Evolutionary conservation across 1,140 invertebrate species (phyloP).

Genomic region (Thereuonema tuberculata): DNA sequence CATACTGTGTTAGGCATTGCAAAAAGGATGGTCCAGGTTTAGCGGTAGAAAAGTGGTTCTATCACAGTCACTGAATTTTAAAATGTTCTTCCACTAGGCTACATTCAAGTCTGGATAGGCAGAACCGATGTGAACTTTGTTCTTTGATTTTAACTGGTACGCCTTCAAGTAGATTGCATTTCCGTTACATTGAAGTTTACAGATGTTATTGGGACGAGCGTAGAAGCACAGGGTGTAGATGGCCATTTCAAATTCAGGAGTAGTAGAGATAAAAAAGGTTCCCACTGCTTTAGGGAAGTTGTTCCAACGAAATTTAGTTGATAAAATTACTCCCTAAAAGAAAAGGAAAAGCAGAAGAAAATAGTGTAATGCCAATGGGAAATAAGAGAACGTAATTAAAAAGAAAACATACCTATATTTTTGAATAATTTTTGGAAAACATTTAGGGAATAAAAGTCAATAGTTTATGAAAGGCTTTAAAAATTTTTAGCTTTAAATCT

Average conservation of each 20-base stretch:
- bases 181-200: constrained; percentile 52
- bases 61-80: no score
- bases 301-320: not conserved
- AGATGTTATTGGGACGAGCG: constrained; percentile 50
- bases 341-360: constrained; percentile 20
- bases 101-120: not conserved
- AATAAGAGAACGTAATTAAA: no score
- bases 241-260: constrained; percentile 82
- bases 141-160: not conserved
- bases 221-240: constrained; percentile 76
- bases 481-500: no score
- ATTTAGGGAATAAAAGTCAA: no score
- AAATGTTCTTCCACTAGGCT: no score
- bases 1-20: no score
- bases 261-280: constrained; percentile 73
- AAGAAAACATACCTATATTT: no score
- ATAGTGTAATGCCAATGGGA: no score
- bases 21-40: no score
- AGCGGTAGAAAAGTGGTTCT: no score
- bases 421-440: no score
- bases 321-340: constrained; percentile 39
- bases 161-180: not conserved
- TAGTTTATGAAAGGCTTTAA: no score
- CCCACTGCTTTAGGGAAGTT: constrained; percentile 49
- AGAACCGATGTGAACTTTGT: not conserved